A percentile compares a stretch with the other conserved stretches of the same genome.
Evolutionary conservation across 2,888 invertebrate genomes (phyloP).

Genomic region (Ochropleura leucogaster): DNA sequence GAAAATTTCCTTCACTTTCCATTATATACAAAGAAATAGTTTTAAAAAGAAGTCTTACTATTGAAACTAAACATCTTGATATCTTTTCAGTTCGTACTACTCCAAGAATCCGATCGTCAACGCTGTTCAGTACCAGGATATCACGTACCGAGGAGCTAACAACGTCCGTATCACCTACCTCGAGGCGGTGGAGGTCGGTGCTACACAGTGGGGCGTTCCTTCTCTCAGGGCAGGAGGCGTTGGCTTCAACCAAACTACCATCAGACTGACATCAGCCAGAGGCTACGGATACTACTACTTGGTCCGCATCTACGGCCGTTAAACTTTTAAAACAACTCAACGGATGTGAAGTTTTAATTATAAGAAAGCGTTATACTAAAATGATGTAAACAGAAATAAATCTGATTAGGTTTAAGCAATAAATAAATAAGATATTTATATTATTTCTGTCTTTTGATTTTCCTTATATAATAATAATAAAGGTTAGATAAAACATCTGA

Average conservation of each 20-base stretch:
- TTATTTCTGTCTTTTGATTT: too few species aligned
- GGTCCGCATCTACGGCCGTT: conserved; percentile 80
- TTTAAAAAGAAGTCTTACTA: too few species aligned
- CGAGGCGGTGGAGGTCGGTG: conserved; percentile 77
- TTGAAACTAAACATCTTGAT: background rate
- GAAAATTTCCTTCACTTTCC: too few species aligned
- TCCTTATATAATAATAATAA: too few species aligned
- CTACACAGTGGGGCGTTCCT: conserved; percentile 75
- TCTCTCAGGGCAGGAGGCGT: conserved; percentile 75
- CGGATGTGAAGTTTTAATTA: background rate
- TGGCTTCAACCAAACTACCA: conserved; percentile 73
- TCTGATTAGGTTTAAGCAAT: too few species aligned
- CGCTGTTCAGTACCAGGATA: conserved; percentile 78
- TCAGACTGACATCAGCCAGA: conserved; percentile 77
- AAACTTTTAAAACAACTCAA: conserved; percentile 29
- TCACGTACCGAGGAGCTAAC: conserved; percentile 75
- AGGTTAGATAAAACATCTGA: too few species aligned
- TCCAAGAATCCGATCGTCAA: conserved; percentile 71
- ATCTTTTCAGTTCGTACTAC: conserved; percentile 41
- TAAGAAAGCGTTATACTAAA: too few species aligned
- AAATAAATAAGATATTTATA: too few species aligned
- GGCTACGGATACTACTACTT: conserved; percentile 81
- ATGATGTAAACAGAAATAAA: too few species aligned
- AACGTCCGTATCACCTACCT: conserved; percentile 76
- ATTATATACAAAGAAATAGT: too few species aligned